Base-by-base conservation (phyloP, 2,113 vertebrate species). In the Lepisosteus oculatus region DNA sequence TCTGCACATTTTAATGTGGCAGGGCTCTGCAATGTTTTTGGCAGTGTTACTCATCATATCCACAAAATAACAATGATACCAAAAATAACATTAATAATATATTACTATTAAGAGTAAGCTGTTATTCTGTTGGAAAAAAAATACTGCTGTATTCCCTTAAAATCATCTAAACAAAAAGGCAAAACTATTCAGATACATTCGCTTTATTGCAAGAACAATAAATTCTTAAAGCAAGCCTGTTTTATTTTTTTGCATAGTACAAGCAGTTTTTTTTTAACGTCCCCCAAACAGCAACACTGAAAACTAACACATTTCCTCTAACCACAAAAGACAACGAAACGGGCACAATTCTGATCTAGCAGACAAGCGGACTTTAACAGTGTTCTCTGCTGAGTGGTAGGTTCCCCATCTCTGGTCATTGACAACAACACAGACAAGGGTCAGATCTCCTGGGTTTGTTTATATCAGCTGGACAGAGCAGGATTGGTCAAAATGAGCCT, bases 161-260 rank as follows among this genome's bases (percentile, higher is more conserved):
- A 73, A 80, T 79, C 81, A 79, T 80, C 66, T 79, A 76, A 41
- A 47, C 57, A 83, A 76, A 82, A 79, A 80, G 71, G 72, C 71
- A 74, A 7, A 54, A 17, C 74, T 66, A 79, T 77, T 76, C 77
- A 76, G 80, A 82, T 88, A 90, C 87, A 90, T 91, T 91, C 85
- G 85, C 83, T 91, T 90, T 90, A 90, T 90, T 91, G 87, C 83
- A 88, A 80, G 76, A 65, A 42, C 57, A 77, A 76, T 65, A 59
- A 79, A 82, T 82, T 86, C 75, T 79, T 84, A 87, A 87, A 90
- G 86, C 88, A 89, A 88, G 88, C 87, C 69, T 78, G 84, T 78
- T 73, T 75, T 75, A 77, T 83, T 78, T 82, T 86, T 65, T 92
- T 92, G 89, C 89, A 92, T 92, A 92, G 90, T 85, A 87, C 77